Evolutionary conservation across 2,797 vertebrate genomes (phyloP), one percentile per base, ranked within the genome.

Genomic region (Hippocampus kuda): DNA sequence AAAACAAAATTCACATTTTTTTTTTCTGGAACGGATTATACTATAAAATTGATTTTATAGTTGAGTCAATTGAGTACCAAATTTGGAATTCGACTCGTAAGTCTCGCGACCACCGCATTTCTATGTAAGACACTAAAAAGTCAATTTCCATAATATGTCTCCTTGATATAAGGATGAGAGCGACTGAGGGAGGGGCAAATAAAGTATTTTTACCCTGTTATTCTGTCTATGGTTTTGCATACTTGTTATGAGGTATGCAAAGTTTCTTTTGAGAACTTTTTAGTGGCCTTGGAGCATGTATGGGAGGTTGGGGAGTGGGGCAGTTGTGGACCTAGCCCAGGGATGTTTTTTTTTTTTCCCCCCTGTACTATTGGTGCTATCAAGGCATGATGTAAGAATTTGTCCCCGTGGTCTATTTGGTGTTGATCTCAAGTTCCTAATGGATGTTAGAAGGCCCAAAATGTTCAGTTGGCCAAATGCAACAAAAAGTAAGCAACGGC

Each of bases 221-320:
- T 67, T 80, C 83, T 83, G 75, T 73, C 9, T 61, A 83, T 77
- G 80, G 83, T 89, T 89, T 90, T 89, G 87, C 88, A 89, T 87
- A 85, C 77, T 82, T 89, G 84, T 86, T 81, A 84, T 86, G 83
- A 82, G 84, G 87, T 88, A 87, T 90, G 88, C 86, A 88, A 87
- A 84, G 79, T 85, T 84, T 89, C 64, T 79, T 82, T 86, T 78
- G 77, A 83, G 86, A 87, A 83, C 70, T 83, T 89, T 82, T 81
- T 81, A 74, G 87, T 89, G 89, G 88, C 88, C 89, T 90, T 89
- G 80, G 83, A 88, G 87, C 85, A 87, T 88, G 86, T 85, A 86
- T 79, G 86, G 76, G 85, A 84, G 9, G 24, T 51, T 51, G 30
- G 30, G 30, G 30, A 3, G 26, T 64, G 49, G 20, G 18, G 20